Evolutionary conservation across 2,888 invertebrate genomes (phyloP).

Genomic region (Lymantria dispar): DNA sequence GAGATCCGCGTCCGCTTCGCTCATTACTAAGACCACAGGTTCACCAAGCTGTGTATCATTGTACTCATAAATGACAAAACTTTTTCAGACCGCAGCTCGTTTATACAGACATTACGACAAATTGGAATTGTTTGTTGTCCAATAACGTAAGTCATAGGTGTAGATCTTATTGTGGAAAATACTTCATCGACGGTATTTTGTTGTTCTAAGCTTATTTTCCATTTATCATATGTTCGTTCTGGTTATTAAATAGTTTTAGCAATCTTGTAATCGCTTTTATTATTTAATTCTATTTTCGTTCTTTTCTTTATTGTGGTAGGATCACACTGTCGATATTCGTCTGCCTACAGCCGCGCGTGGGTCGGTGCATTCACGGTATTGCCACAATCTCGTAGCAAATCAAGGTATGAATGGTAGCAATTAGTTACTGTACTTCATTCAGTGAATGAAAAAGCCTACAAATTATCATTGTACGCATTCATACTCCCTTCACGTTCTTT

Average conservation of each 20-base stretch:
- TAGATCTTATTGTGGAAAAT: conserved; percentile 6
- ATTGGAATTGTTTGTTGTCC: conserved; percentile 35
- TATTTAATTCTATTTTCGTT: no score
- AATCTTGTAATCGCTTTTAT: no score
- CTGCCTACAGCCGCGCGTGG: no score
- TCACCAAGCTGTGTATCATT: conserved; percentile 24
- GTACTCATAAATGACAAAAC: conserved; percentile 27
- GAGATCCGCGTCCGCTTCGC: neutral
- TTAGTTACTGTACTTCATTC: no score
- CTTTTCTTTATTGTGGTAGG: no score
- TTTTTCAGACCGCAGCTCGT: conserved; percentile 26
- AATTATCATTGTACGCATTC: no score
- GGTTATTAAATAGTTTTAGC: neutral
- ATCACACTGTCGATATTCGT: no score
- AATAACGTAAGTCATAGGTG: conserved; percentile 7
- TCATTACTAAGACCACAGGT: conserved; percentile 1
- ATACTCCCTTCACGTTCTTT: no score
- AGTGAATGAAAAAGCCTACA: no score
- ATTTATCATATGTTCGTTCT: neutral
- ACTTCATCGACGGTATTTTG: conserved; percentile 5
- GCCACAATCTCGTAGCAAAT: no score
- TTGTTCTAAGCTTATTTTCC: neutral
- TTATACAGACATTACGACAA: conserved; percentile 34
- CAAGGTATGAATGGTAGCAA: no score
- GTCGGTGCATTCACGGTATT: no score